Percentiles rank a stretch among this genome's conserved stretches.
Evolutionary conservation across 2,113 vertebrate species (phyloP).

Genomic region (Dromiciops gliroides): DNA sequence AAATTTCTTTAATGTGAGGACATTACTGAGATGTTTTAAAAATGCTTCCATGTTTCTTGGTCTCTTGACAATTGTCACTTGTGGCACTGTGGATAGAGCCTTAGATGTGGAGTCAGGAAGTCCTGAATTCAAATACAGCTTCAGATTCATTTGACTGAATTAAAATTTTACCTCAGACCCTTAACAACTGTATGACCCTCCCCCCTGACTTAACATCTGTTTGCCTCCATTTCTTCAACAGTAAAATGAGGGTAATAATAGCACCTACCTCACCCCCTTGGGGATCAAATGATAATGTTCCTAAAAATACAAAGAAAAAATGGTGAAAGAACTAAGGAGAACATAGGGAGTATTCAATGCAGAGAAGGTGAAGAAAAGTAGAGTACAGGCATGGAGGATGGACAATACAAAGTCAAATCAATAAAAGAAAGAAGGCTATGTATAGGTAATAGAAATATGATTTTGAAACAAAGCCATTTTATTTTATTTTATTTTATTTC

Average conservation of each 20-base stretch:
- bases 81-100: neutral
- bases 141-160: too few relatives aligned
- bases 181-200: neutral
- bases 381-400: neutral
- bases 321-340: neutral
- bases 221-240: neutral
- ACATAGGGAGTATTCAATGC: neutral
- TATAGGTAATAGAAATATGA: neutral
- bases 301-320: neutral
- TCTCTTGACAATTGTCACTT: neutral
- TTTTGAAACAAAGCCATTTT: neutral
- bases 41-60: neutral
- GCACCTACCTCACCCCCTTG: neutral
- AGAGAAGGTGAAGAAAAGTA: neutral
- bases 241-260: neutral
- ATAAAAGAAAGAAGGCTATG: neutral
- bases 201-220: neutral
- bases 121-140: neutral
- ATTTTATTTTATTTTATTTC: neutral
- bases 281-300: neutral
- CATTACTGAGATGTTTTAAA: neutral
- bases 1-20: neutral
- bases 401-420: neutral
- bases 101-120: neutral
- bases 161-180: neutral